Conservation (phyloP, 2,888 invertebrate species). For the Plagodis pulveraria region DNA sequence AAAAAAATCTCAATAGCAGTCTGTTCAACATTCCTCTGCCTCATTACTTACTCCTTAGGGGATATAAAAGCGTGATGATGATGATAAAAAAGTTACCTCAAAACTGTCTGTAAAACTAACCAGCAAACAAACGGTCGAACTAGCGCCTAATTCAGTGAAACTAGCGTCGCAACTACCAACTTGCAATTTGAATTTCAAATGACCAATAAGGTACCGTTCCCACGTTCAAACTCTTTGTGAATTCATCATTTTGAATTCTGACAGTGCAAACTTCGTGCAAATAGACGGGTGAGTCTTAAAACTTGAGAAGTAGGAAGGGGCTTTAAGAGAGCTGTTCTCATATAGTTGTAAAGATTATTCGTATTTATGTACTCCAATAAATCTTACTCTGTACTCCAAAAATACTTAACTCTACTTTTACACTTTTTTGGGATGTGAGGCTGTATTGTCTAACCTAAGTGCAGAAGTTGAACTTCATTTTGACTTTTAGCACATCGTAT, state of each 20-base stretch:
- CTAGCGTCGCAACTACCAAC: conserved; percentile 34
- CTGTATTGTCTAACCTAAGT: no score
- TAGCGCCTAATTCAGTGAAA: conserved; percentile 27
- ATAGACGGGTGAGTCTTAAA: conserved; percentile 44
- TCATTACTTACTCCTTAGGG: no score
- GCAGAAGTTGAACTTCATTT: no score
- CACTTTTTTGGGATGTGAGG: no score
- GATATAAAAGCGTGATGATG: no score
- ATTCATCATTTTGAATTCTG: conserved; percentile 49
- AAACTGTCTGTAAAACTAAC: not conserved
- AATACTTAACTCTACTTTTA: no score
- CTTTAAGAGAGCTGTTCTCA: not conserved
- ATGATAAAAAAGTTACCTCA: not conserved
- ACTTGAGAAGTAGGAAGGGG: conserved; percentile 20
- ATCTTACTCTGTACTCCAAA: no score
- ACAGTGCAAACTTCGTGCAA: conserved; percentile 42
- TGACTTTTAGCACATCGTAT: no score
- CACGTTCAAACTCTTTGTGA: conserved; percentile 39
- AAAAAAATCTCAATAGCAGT: no score
- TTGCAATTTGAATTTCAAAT: conserved; percentile 65
- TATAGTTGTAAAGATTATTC: no score
- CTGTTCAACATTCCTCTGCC: no score
- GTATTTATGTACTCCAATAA: no score
- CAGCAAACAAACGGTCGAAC: conserved; percentile 2
- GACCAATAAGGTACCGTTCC: conserved; percentile 53